Evolutionary conservation across 1,140 invertebrate species (phyloP), one percentile per base, ranked within the genome.

Genomic region (Brachionus calyciflorus): DNA sequence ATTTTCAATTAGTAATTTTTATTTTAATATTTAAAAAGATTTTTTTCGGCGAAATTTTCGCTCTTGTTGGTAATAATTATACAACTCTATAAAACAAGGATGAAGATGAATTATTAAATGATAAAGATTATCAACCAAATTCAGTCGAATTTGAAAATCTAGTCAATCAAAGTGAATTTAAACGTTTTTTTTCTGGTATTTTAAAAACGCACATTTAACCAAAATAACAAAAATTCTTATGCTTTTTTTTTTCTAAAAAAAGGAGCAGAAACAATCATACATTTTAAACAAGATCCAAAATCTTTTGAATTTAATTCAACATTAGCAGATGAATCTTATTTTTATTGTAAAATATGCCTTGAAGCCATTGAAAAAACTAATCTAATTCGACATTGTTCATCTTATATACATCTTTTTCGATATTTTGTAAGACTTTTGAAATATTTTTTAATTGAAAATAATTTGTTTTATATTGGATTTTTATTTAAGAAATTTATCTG

Each of bases 341-440:
- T 60, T 17, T 60, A 60, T 33, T 60, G 55, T 9, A 60, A 60
- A 60, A 33, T 60, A 19, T 60, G 55, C n/a, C 28, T 60, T 19
- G 19, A 33, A 37, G n/a, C 28, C 21, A 3, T 41, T 17, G 37
- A 60, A 14, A 60, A 60, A 19, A 14, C 19, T 4, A 19, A 60
- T 19, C n/a, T 60, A 7, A 37, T 60, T 17, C n/a, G 28, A 17
- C 55, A 60, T 19, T 60, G 33, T 60, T n/a, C 55, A 14, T 60
- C 55, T 5, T 60, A 19, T 60, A 1, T 60, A 33, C 55, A 60
- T 19, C n/a, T 60, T 19, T 60, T 60, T 60, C 30, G 55, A 12
- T 60, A 37, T 10, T 60, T 60, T 19, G 55, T 60, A 60, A 60
- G 28, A 51, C 10, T 55, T 55, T 28, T 4, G 12, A 26, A 24